Percentiles rank a stretch among this genome's conserved stretches.
Conservation (phyloP, 2,797 vertebrate genomes). For the Meda fulgida region DNA sequence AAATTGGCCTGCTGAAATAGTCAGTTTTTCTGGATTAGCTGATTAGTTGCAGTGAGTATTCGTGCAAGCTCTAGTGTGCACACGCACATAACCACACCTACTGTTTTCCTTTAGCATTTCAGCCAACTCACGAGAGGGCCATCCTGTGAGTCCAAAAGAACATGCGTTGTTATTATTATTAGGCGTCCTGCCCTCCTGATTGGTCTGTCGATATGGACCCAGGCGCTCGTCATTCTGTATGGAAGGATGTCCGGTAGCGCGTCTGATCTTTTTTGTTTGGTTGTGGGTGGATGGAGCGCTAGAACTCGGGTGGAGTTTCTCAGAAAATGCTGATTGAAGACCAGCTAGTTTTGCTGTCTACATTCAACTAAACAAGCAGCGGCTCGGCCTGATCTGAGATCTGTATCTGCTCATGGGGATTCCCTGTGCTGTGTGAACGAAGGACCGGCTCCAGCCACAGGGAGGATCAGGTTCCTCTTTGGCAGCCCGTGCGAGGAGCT, state of each 20-base stretch:
- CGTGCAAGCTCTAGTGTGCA: not conserved
- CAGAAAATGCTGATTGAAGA: constrained; percentile 11
- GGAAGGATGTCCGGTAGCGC: constrained; percentile 21
- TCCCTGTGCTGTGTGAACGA: constrained; percentile 38
- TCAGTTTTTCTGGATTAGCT: not conserved
- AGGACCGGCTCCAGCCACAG: constrained; percentile 12
- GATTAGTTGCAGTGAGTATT: not conserved
- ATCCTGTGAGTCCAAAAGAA: constrained; percentile 15
- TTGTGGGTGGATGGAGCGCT: not conserved
- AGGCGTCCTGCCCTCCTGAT: not conserved
- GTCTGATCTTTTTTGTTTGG: constrained; percentile 25
- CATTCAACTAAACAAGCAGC: not conserved
- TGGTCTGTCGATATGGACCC: constrained; percentile 16
- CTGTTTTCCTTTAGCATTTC: not conserved
- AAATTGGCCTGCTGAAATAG: not conserved
- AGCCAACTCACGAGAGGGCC: constrained; percentile 14
- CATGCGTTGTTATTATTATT: constrained; percentile 28
- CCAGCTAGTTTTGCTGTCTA: not conserved
- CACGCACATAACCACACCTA: constrained; percentile 5
- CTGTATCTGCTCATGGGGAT: constrained; percentile 23
- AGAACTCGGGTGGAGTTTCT: constrained; percentile 16
- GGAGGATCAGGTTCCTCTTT: constrained; percentile 46
- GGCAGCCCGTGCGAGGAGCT: constrained; percentile 30
- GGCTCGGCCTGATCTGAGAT: constrained; percentile 25
- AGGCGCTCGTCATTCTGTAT: not conserved